Percentiles rank a stretch among this genome's conserved stretches.
These are phyloP conservation scores for Troides oblongomaculatus DNA, from an alignment of 2,888 invertebrate species.

Conservation along the genomic window DNA sequence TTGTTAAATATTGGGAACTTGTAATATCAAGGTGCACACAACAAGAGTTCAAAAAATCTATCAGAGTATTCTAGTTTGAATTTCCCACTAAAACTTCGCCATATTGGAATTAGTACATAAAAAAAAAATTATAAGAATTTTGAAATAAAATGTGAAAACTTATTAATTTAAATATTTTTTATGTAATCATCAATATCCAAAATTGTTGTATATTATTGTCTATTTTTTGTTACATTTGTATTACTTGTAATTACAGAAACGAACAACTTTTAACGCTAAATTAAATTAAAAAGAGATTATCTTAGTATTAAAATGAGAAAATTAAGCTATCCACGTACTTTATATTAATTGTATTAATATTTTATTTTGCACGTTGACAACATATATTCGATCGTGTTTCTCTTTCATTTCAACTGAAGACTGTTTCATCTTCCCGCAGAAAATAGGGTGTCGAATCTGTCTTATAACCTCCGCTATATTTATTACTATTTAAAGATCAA, in stretches of 20 bases:
- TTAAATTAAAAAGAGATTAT: background rate
- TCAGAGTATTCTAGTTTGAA: constrained; percentile 29
- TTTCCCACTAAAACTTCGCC: constrained; percentile 31
- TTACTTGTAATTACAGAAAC: background rate
- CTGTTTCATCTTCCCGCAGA: constrained; percentile 80
- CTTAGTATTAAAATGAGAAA: background rate
- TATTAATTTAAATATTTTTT: no score
- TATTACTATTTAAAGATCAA: constrained; percentile 77
- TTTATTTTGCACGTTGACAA: constrained; percentile 58
- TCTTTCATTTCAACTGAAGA: constrained; percentile 71
- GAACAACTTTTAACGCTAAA: background rate
- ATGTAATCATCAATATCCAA: no score
- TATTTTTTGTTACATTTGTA: background rate
- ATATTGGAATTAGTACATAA: constrained; percentile 29
- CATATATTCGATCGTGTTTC: constrained; percentile 61
- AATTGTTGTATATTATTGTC: no score
- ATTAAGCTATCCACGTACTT: background rate
- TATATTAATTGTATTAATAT: constrained; percentile 1
- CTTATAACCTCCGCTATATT: constrained; percentile 78
- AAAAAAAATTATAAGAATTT: background rate
- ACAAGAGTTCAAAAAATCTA: background rate
- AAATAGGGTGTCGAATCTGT: constrained; percentile 81
- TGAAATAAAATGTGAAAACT: background rate
- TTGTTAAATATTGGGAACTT: background rate
- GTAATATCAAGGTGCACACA: background rate